These are phyloP conservation scores for Polydesmus complanatus DNA, from an alignment of 2,888 invertebrate genomes.

Conservation along the genomic window DNA sequence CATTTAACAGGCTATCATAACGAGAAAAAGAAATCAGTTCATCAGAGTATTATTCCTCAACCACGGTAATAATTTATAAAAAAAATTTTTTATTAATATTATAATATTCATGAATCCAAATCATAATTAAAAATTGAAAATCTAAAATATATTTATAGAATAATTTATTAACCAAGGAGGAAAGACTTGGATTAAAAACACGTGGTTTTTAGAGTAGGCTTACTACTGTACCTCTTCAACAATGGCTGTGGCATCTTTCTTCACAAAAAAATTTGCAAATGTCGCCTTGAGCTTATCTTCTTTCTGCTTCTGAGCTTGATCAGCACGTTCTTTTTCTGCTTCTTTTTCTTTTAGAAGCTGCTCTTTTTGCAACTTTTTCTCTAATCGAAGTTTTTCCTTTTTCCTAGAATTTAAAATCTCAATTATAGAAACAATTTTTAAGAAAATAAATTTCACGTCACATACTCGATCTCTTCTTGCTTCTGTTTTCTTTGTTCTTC, in stretches of 20 bases:
- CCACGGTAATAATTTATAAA: too few species aligned
- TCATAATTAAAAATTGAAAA: too few species aligned
- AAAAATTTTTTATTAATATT: too few species aligned
- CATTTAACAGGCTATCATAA: not conserved
- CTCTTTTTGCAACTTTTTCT: constrained; percentile 18
- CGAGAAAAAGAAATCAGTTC: not conserved
- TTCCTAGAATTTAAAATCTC: not conserved
- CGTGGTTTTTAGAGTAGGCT: not conserved
- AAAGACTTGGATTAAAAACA: too few species aligned
- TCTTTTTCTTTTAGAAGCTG: constrained; percentile 21
- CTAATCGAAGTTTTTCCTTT: not conserved
- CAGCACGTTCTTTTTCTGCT: constrained; percentile 27
- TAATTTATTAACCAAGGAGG: too few species aligned
- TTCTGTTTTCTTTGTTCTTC: constrained; percentile 14
- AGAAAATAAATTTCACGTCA: not conserved
- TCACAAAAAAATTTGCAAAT: constrained; percentile 63
- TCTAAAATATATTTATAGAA: too few species aligned
- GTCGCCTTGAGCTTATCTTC: constrained; percentile 64
- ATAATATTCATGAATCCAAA: too few species aligned
- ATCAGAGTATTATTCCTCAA: too few species aligned
- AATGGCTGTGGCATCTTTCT: constrained; percentile 19
- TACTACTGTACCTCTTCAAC: not conserved
- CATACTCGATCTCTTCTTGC: not conserved
- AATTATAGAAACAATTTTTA: not conserved
- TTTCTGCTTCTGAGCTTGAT: constrained; percentile 51